Conservation (phyloP, 2,888 invertebrate genomes). For the Drosophila hawaiiensis region DNA sequence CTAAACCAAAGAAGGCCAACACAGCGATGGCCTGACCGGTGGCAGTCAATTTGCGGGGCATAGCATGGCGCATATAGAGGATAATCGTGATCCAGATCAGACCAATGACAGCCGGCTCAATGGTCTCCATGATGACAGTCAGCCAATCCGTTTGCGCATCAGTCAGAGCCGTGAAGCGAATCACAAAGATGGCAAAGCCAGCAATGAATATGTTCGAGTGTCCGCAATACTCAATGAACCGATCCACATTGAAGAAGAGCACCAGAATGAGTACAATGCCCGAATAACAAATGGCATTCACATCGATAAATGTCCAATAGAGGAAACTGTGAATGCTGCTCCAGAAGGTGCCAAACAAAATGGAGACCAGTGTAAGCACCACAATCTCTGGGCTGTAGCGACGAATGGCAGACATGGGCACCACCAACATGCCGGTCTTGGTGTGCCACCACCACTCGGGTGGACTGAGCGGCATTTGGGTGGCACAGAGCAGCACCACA, state of each 20-base stretch:
- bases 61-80: constrained; percentile 92
- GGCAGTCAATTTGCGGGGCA: constrained; percentile 91
- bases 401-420: constrained; percentile 92
- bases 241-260: constrained; percentile 89
- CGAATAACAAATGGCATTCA: constrained; percentile 67
- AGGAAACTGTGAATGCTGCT: constrained; percentile 92
- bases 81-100: constrained; percentile 93
- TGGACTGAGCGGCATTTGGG: constrained; percentile 91
- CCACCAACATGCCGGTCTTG: constrained; percentile 90
- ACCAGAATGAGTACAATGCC: constrained; percentile 78
- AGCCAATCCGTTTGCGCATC: constrained; percentile 87
- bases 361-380: constrained; percentile 89
- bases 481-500: constrained; percentile 86
- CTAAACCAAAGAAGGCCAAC: constrained; percentile 91
- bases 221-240: constrained; percentile 92
- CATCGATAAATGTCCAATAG: constrained; percentile 87
- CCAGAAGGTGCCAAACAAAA: constrained; percentile 91
- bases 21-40: constrained; percentile 92
- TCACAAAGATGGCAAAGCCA: constrained; percentile 92
- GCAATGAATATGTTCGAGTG: constrained; percentile 93
- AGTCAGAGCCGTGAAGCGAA: constrained; percentile 89
- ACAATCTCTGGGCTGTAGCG: constrained; percentile 91
- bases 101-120: constrained; percentile 91
- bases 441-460: constrained; percentile 96
- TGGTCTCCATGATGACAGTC: constrained; percentile 89